A percentile compares a stretch with the other conserved stretches of the same genome.
Evolutionary conservation across 2,797 vertebrate genomes (phyloP).

Genomic region (Pangasius larnaudii): DNA sequence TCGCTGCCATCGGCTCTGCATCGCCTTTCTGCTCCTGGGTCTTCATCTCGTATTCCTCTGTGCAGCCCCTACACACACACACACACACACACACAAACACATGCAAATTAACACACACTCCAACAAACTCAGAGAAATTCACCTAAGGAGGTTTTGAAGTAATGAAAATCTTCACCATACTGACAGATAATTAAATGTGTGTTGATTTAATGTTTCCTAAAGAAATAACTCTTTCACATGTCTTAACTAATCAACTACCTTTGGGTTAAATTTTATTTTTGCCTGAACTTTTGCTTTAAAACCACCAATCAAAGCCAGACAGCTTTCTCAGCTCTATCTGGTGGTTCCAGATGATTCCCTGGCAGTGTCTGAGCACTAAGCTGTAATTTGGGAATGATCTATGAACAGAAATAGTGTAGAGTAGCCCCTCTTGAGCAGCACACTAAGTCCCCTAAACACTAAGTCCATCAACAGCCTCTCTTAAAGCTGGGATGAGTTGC

Average conservation of each 20-base stretch:
- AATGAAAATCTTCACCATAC: not conserved
- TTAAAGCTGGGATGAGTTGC: slow-evolving; percentile 2
- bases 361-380: not conserved
- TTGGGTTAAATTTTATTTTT: not conserved
- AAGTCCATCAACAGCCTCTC: slow-evolving; percentile 25
- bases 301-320: not conserved
- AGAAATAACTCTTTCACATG: not conserved
- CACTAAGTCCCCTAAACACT: not conserved
- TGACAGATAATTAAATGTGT: not conserved
- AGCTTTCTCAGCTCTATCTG: slow-evolving; percentile 12
- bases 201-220: not conserved
- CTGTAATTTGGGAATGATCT: slow-evolving; percentile 33
- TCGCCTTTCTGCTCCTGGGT: slow-evolving; percentile 84
- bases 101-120: not conserved
- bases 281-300: not conserved
- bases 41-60: slow-evolving; percentile 88
- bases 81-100: not conserved
- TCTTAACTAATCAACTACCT: not conserved
- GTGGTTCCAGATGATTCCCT: not conserved
- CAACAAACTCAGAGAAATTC: not conserved
- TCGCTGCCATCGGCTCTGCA: slow-evolving; percentile 75
- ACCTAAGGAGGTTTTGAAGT: not conserved
- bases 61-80: slow-evolving; percentile 81
- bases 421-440: slow-evolving; percentile 5
- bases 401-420: slow-evolving; percentile 27